A percentile compares a stretch with the other conserved stretches of the same genome.
These are phyloP conservation scores for Jaculus jaculus DNA, from an alignment of 2,113 vertebrate genomes.

Conservation along the genomic window DNA sequence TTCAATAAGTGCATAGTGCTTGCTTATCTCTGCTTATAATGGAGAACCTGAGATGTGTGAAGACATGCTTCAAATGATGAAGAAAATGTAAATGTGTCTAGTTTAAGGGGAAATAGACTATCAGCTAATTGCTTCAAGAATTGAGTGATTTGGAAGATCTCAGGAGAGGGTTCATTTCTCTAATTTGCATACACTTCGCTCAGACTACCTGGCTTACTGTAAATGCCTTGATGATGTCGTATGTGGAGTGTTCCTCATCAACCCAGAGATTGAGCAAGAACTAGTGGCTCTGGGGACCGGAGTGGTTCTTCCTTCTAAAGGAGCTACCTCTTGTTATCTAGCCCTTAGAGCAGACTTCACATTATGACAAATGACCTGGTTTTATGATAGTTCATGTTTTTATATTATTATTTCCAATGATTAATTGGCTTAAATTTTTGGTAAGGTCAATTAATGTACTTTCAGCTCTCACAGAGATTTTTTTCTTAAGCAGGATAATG, in stretches of 20 bases:
- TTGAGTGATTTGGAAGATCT: slow-evolving; percentile 78
- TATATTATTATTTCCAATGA: slow-evolving; percentile 61
- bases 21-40: slow-evolving; percentile 67
- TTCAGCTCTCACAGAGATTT: slow-evolving; percentile 1
- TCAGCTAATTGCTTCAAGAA: slow-evolving; percentile 81
- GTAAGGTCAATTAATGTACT: slow-evolving; percentile 52
- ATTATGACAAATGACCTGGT: slow-evolving; percentile 70
- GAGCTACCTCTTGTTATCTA: slow-evolving; percentile 54
- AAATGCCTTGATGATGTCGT: slow-evolving; percentile 74
- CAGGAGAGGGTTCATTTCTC: slow-evolving; percentile 70
- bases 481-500: slow-evolving; percentile 20
- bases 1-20: slow-evolving; percentile 2
- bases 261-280: slow-evolving; percentile 65
- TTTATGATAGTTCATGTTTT: slow-evolving; percentile 55
- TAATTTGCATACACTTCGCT: slow-evolving; percentile 78
- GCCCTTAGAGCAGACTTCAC: slow-evolving; percentile 68
- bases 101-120: slow-evolving; percentile 79
- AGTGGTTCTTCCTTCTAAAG: slow-evolving; percentile 56
- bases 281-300: slow-evolving; percentile 73
- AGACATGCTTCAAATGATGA: slow-evolving; percentile 75
- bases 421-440: slow-evolving; percentile 75
- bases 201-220: slow-evolving; percentile 78
- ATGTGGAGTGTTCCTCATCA: slow-evolving; percentile 71
- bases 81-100: slow-evolving; percentile 79
- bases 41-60: slow-evolving; percentile 71